Evolutionary conservation across 2,888 invertebrate species (phyloP).

Genomic region (Diabrotica balteata): DNA sequence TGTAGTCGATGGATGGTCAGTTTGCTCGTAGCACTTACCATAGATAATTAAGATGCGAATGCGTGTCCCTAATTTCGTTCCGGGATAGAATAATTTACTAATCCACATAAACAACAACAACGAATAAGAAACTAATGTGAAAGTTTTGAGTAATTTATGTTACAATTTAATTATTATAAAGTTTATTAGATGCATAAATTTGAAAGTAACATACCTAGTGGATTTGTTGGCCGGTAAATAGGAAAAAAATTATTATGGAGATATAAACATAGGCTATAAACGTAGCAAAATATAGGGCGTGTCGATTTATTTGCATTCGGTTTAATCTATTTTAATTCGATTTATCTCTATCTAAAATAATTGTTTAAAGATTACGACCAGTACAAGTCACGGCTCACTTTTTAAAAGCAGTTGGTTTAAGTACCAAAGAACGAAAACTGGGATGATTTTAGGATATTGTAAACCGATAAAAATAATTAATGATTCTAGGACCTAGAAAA

Average conservation of each 20-base stretch:
- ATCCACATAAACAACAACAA: constrained; percentile 35
- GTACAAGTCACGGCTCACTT: too few relatives aligned
- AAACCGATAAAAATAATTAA: too few relatives aligned
- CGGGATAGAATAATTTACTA: constrained; percentile 32
- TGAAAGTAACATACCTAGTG: constrained; percentile 2
- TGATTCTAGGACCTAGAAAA: too few relatives aligned
- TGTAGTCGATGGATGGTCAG: constrained; percentile 3
- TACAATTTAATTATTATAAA: constrained; percentile 38
- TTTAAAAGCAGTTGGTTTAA: too few relatives aligned
- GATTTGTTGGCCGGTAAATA: neutral
- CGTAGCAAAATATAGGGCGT: neutral
- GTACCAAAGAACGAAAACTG: too few relatives aligned
- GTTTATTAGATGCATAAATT: constrained; percentile 31
- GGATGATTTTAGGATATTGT: too few relatives aligned
- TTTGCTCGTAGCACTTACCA: constrained; percentile 15
- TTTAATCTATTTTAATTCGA: too few relatives aligned
- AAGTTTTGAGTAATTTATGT: constrained; percentile 42
- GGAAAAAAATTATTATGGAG: neutral
- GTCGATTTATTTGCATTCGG: too few relatives aligned
- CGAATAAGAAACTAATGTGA: constrained; percentile 39
- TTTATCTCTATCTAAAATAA: too few relatives aligned
- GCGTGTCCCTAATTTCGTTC: constrained; percentile 35
- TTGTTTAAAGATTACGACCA: too few relatives aligned
- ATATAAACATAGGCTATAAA: neutral
- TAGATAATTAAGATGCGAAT: constrained; percentile 25